Evolutionary conservation across 1,140 invertebrate species (phyloP), one percentile per base, ranked within the genome.

Genomic region (Trissolcus basalis): DNA sequence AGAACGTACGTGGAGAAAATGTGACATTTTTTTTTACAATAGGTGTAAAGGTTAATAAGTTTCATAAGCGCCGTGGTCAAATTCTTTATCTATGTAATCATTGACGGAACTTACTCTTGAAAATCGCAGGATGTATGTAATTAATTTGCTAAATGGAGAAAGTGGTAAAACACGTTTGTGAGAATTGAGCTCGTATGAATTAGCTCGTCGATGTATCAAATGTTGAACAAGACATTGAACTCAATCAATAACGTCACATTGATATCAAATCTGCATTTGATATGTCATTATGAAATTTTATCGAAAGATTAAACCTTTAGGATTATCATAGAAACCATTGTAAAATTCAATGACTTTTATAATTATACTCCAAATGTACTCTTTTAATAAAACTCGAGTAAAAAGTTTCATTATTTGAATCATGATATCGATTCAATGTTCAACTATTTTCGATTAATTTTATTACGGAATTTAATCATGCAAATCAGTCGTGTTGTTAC

Each of bases 1-100:
- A n/a, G 59, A 8, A 49, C 49, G 12, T 43, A 61, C 15, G 35
- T 8, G 44, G 56, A 70, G 51, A 72, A 64, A 64, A 58, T 64
- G 55, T 36, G 60, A 19, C 15, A 59, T 59, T 59, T 64, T 43
- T 3, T 51, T 35, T 58, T 13, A 35, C 15, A 48, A 10, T 50
- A 35, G 16, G 13, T 50, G 43, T 36, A 55, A 48, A 59, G 55
- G 55, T 68, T 53, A 68, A 65, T 58, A 45, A 27, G 15, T 47
- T 54, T 59, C 33, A 13, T 55, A 44, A 65, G 59, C 36, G 49
- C 59, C 59, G 49, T 71, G 43, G 49, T 54, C 10, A 8, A 51
- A 47, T 54, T 43, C n/a, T 16, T 54, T 43, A 54, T 58, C 4
- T 61, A 12, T 43, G 33, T 49, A 56, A 49, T 53, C 51, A 61